Evolutionary conservation across 2,888 invertebrate genomes (phyloP), one percentile per base, ranked within the genome.

Genomic region (Cryptus viduatorius): DNA sequence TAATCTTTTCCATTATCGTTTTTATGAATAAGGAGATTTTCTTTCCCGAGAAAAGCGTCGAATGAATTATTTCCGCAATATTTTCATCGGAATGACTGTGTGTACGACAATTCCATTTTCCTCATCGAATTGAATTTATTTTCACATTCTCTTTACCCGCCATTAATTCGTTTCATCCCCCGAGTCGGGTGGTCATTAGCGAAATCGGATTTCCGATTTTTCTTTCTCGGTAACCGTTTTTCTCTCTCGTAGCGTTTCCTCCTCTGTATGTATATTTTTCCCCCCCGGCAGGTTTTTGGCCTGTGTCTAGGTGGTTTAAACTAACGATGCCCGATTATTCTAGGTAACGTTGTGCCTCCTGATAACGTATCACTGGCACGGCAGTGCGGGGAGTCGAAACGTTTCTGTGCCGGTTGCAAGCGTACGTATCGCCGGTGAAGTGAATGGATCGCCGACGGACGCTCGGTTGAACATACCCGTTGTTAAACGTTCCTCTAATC

Each of bases 401-500:
- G 53, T 50, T 64, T 19, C 50, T 72, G 72, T 72, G 76, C 79
- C 76, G 50, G 79, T 31, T 53, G 29, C 46, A 14, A n/a, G 53
- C 31, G 59, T 56, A 24, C 82, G 85, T 85, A 85, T 82, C 85
- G 85, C 68, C 64, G 79, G 79, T 85, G 85, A 85, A 85, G 85
- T 85, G 85, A 85, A 85, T 85, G 85, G 85, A 85, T 85, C 85
- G 85, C 77, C 82, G 85, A 82, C 85, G 85, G 82, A 85, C 82
- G 85, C 85, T 82, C 76, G 61, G 85, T 42, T 82, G 85, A 82
- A 79, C 85, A 82, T 82, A 79, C 85, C 85, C 85, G 85, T 85
- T 83, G 87, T 86, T 85, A 86, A 87, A 87, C 86, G 83, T 82
- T 83, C 87, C 85, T 87, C 86, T 87, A 87, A 87, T 87, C 87